Evolutionary conservation across 2,888 invertebrate species (phyloP).

Genomic region (Cephus pulcher): DNA sequence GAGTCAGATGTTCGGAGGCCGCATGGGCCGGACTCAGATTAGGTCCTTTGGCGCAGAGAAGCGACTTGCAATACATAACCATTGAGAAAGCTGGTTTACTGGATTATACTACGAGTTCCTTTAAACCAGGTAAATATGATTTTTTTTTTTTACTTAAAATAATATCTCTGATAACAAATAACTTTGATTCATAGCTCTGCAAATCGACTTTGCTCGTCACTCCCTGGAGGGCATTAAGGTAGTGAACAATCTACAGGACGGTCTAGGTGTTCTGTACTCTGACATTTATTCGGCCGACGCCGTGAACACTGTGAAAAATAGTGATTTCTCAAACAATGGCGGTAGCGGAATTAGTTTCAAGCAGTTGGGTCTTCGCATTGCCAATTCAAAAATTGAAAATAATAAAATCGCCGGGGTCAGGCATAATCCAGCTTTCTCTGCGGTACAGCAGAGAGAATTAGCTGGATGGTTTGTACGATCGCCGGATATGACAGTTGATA

Average conservation of each 20-base stretch:
- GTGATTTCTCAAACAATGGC: slow-evolving; percentile 84
- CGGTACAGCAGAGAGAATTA: slow-evolving; percentile 88
- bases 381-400: slow-evolving; percentile 82
- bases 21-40: slow-evolving; percentile 96
- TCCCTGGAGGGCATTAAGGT: slow-evolving; percentile 85
- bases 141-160: slow-evolving; percentile 1
- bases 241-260: slow-evolving; percentile 90
- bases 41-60: slow-evolving; percentile 87
- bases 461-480: slow-evolving; percentile 90
- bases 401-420: slow-evolving; percentile 90
- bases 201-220: slow-evolving; percentile 87
- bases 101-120: slow-evolving; percentile 89
- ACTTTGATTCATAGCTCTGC: slow-evolving; percentile 72
- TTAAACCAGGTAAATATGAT: slow-evolving; percentile 75
- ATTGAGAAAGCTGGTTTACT: slow-evolving; percentile 93
- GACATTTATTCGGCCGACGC: slow-evolving; percentile 91
- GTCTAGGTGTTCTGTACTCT: slow-evolving; percentile 92
- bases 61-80: slow-evolving; percentile 87
- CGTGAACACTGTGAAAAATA: slow-evolving; percentile 84
- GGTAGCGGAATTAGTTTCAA: slow-evolving; percentile 92
- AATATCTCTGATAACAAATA: slow-evolving; percentile 8
- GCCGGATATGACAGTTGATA: slow-evolving; percentile 75
- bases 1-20: slow-evolving; percentile 88
- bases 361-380: slow-evolving; percentile 85
- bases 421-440: slow-evolving; percentile 90